These are phyloP conservation scores for Cheumatopsyche charites DNA, from an alignment of 1,140 invertebrate species.

Conservation along the genomic window DNA sequence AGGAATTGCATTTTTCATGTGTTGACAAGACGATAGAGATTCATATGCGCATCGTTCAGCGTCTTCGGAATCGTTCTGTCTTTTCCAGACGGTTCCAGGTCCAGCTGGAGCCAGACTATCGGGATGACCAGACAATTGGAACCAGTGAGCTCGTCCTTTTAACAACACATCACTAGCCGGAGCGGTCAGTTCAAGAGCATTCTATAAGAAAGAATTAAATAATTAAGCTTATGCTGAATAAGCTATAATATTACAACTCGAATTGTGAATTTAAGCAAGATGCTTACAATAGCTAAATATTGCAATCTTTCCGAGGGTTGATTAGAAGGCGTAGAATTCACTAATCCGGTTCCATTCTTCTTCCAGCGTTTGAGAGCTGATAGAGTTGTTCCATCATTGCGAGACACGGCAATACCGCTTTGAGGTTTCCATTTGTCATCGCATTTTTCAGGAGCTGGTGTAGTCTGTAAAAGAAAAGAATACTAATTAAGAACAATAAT, in stretches of 20 bases:
- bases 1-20: conserved; percentile 79
- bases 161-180: conserved; percentile 88
- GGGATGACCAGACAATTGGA: conserved; percentile 92
- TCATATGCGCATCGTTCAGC: conserved; percentile 82
- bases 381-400: conserved; percentile 27
- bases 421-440: conserved; percentile 44
- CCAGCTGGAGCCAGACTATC: conserved; percentile 92
- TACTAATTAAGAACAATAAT: not conserved
- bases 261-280: not conserved
- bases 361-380: conserved; percentile 42
- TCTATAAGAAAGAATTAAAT: conserved; percentile 66
- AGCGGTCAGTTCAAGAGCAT: conserved; percentile 89
- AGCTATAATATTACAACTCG: not conserved
- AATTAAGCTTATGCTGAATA: no score
- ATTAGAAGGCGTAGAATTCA: conserved; percentile 50
- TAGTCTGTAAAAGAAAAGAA: conserved; percentile 36
- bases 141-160: conserved; percentile 78
- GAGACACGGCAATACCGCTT: not conserved
- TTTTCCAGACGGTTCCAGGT: conserved; percentile 93
- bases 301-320: conserved; percentile 60
- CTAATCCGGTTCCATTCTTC: conserved; percentile 49
- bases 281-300: conserved; percentile 62
- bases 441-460: conserved; percentile 43
- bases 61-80: conserved; percentile 76
- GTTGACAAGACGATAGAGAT: conserved; percentile 75